Evolutionary conservation across 2,113 vertebrate genomes (phyloP), one percentile per base, ranked within the genome.

Genomic region (Ifrita kowaldi): DNA sequence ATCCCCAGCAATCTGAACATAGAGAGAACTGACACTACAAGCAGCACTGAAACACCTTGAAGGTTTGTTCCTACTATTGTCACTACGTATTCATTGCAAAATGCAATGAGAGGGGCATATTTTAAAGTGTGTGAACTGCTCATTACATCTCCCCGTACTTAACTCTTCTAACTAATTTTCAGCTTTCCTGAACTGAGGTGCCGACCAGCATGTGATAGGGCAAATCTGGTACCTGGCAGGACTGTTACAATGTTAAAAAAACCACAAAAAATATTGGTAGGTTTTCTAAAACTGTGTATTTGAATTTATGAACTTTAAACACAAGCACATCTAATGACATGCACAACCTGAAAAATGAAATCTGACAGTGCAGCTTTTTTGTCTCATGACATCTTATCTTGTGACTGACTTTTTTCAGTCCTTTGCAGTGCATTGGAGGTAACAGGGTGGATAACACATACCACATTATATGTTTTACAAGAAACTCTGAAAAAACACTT

Each of bases 191-290:
- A 82, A 46, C 44, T 10, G 21, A 65, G 35, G 24, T 62, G 15
- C 35, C 71, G 22, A 81, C 16, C 10, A 80, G 37, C 22, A 27
- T 1, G 41, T 0, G 0, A 23, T 71, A 46, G 68, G 21, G 33
- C 7, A 74, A 71, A 78, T 62, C 13, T 42, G 5, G 19, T 44
- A 84, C 13, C 7, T 16, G 33, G 30, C 16, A 70, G n/a, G 22
- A 46, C 5, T 44, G 13, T 41, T 56, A 86, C 65, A 33, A 49
- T 17, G 30, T 24, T 9, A 80, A 53, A 79, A 52, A 67, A 37
- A 1, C 5, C 1, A 1, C 32, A 81, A 57, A 21, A 67, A 78
- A 55, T 32, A 68, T 13, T 2, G 3, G 9, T 2, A 1, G 6
- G 11, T 59, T 76, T 88, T 75, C 62, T 56, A 41, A 44, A 74